Evolutionary conservation across 1,140 invertebrate species (phyloP).

Genomic region (Gryon sp.): DNA sequence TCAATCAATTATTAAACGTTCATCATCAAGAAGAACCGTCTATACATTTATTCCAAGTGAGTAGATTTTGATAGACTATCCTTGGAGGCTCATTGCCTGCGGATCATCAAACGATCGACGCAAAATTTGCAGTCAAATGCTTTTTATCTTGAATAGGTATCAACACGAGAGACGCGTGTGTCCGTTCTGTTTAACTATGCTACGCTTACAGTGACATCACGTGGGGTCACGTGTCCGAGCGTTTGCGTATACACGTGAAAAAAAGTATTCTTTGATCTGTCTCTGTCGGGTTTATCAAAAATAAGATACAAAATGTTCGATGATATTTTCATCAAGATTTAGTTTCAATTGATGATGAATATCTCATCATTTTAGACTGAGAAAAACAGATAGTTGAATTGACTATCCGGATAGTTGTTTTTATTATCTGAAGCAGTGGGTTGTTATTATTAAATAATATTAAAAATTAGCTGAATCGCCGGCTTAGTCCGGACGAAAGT

Average conservation of each 20-base stretch:
- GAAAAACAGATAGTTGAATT: too few relatives aligned
- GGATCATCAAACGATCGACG: constrained; percentile 55
- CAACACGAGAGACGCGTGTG: constrained; percentile 31
- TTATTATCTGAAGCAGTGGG: too few relatives aligned
- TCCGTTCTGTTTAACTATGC: constrained; percentile 26
- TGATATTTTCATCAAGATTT: neutral
- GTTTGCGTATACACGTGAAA: constrained; percentile 57
- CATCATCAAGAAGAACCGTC: constrained; percentile 39
- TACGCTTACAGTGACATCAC: constrained; percentile 26
- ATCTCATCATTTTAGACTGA: too few relatives aligned
- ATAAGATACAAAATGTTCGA: constrained; percentile 46
- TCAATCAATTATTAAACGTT: constrained; percentile 8
- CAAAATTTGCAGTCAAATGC: constrained; percentile 63
- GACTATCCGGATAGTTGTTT: too few relatives aligned
- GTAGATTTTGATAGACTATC: constrained; percentile 43
- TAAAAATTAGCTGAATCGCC: too few relatives aligned
- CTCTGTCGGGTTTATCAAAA: constrained; percentile 29
- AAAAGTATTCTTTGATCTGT: constrained; percentile 60
- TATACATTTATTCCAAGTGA: constrained; percentile 48
- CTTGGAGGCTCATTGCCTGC: constrained; percentile 29
- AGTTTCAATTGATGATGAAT: too few relatives aligned
- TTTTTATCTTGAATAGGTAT: constrained; percentile 55
- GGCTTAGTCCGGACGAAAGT: too few relatives aligned
- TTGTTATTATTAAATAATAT: too few relatives aligned
- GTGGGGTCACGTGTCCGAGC: constrained; percentile 55